Evolutionary conservation across 37 sponge, comb jelly and placozoan species (phyloP).

Genomic region (Chondrilla cf. caribensis): DNA sequence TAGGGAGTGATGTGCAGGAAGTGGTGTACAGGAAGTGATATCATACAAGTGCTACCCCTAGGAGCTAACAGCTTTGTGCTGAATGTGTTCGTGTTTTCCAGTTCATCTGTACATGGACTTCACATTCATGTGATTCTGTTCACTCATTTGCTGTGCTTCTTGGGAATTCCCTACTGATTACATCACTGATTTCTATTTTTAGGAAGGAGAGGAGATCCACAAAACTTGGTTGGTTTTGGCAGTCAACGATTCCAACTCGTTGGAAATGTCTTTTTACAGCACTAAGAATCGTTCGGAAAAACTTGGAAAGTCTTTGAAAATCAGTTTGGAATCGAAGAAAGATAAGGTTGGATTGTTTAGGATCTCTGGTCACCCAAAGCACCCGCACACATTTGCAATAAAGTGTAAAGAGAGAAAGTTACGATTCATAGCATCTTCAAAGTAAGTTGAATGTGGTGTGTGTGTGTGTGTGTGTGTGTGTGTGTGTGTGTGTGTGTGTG

Average conservation of each 20-base stretch:
- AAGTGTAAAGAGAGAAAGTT: conserved; percentile 43
- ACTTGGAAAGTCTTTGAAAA: not conserved
- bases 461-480: too few species aligned
- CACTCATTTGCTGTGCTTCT: too few species aligned
- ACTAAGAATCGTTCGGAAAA: not conserved
- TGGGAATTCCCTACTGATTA: too few species aligned
- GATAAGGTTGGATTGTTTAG: conserved; percentile 46
- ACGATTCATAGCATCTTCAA: conserved; percentile 31
- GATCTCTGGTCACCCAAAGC: conserved; percentile 54
- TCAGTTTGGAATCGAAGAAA: conserved; percentile 1
- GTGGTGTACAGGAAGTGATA: too few species aligned
- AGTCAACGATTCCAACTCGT: not conserved
- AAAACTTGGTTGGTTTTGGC: not conserved
- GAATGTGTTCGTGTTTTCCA: too few species aligned
- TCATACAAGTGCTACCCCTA: too few species aligned
- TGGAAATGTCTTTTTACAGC: not conserved
- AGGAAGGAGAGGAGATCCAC: not conserved
- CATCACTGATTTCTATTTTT: not conserved
- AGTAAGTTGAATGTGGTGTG: conserved; percentile 26
- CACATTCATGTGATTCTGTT: too few species aligned
- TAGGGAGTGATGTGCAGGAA: too few species aligned
- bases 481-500: too few species aligned
- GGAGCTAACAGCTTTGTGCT: too few species aligned
- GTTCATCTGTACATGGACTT: too few species aligned
- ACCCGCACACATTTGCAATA: conserved; percentile 56